Evolutionary conservation across 2,113 vertebrate species (phyloP).

Genomic region (Ammodytes marinus): DNA sequence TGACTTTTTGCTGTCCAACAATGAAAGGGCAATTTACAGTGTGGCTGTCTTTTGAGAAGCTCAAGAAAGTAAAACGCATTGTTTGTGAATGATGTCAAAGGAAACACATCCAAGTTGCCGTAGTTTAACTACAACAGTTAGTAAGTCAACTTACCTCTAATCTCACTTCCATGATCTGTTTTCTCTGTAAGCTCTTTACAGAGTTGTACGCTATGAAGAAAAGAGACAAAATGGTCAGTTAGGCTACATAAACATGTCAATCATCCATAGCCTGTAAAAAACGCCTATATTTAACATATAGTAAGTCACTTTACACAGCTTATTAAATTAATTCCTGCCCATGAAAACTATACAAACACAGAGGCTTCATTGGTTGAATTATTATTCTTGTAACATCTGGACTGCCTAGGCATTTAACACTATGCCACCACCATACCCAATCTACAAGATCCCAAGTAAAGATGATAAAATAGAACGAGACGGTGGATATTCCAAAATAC

Average conservation of each 20-base stretch:
- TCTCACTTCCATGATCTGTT: conserved; percentile 87
- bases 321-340: neutral
- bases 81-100: neutral
- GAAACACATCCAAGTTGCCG: neutral
- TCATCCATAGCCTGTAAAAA: neutral
- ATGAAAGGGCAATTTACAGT: neutral
- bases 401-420: neutral
- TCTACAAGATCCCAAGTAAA: neutral
- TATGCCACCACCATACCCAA: neutral
- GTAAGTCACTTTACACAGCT: neutral
- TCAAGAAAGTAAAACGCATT: neutral
- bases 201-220: conserved; percentile 89
- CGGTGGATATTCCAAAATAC: neutral
- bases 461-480: neutral
- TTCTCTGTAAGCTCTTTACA: conserved; percentile 93
- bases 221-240: conserved; percentile 25
- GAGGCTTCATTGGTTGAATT: neutral
- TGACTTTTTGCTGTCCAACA: neutral
- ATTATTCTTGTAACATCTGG: neutral
- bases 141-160: conserved; percentile 88
- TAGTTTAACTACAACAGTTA: too few species aligned
- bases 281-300: neutral
- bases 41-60: neutral
- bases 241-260: neutral
- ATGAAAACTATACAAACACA: neutral